These are phyloP conservation scores for Nebria ingens DNA, from an alignment of 1,140 invertebrate species.

Conservation along the genomic window DNA sequence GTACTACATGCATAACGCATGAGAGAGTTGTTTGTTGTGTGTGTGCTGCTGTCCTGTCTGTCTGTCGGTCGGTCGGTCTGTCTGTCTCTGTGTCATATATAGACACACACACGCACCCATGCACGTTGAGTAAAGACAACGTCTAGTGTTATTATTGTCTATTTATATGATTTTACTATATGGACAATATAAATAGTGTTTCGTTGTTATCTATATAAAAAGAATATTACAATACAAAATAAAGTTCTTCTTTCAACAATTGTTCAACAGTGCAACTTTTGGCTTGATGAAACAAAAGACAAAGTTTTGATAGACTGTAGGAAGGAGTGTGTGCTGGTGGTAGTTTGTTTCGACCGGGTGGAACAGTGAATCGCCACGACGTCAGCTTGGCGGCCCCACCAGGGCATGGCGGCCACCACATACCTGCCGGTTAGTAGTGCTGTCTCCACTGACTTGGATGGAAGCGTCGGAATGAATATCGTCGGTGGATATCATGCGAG, in stretches of 20 bases:
- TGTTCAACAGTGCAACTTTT: too few species aligned
- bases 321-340: conserved; percentile 20
- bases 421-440: conserved; percentile 71
- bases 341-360: conserved; percentile 32
- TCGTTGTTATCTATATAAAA: too few species aligned
- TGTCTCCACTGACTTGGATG: conserved; percentile 61
- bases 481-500: conserved; percentile 56
- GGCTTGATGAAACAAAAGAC: too few species aligned
- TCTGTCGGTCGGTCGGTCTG: too few species aligned
- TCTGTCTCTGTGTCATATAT: conserved; percentile 19
- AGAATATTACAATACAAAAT: too few species aligned
- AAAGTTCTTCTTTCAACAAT: too few species aligned
- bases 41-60: neutral
- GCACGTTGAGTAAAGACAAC: neutral
- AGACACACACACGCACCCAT: neutral
- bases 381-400: conserved; percentile 46
- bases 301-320: conserved; percentile 26
- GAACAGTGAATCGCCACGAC: conserved; percentile 47
- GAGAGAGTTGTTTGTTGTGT: conserved; percentile 21
- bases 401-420: conserved; percentile 73
- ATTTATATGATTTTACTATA: neutral
- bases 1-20: conserved; percentile 15
- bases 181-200: neutral
- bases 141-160: neutral
- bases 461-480: conserved; percentile 61